Evolutionary conservation across 1,140 invertebrate genomes (phyloP).

Genomic region (Ips typographus): DNA sequence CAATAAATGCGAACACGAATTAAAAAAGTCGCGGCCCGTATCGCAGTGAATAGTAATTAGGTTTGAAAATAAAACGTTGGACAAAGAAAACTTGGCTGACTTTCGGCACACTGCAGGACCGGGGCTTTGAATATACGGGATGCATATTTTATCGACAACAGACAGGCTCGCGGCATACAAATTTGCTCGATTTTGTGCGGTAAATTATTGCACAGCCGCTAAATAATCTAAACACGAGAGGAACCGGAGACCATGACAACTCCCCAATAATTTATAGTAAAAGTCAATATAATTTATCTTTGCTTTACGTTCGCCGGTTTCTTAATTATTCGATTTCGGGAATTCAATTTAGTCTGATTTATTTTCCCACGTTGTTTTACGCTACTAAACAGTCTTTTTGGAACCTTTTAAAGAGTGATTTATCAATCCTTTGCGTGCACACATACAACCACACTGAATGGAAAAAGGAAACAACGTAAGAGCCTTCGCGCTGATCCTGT

Average conservation of each 20-base stretch:
- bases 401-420: too few relatives aligned
- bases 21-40: too few relatives aligned
- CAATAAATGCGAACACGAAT: too few relatives aligned
- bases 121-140: slow-evolving; percentile 6
- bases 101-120: slow-evolving; percentile 11
- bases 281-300: slow-evolving; percentile 22
- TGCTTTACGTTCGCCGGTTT: background rate
- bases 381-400: too few relatives aligned
- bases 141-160: slow-evolving; percentile 27
- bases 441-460: too few relatives aligned
- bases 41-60: too few relatives aligned
- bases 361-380: background rate
- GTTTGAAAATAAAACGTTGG: background rate
- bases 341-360: slow-evolving; percentile 1
- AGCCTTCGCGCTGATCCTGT: slow-evolving; percentile 6
- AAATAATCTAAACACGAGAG: slow-evolving; percentile 25
- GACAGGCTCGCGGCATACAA: slow-evolving; percentile 20
- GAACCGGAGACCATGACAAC: slow-evolving; percentile 19
- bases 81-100: background rate
- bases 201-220: slow-evolving; percentile 19
- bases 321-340: background rate
- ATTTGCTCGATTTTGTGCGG: slow-evolving; percentile 21
- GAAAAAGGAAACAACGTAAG: background rate
- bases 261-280: slow-evolving; percentile 17
- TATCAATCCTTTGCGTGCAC: too few relatives aligned